phyloP scores from a whole-genome alignment of 1,140 invertebrate species.

The Drosophila ohnishii region DNA sequence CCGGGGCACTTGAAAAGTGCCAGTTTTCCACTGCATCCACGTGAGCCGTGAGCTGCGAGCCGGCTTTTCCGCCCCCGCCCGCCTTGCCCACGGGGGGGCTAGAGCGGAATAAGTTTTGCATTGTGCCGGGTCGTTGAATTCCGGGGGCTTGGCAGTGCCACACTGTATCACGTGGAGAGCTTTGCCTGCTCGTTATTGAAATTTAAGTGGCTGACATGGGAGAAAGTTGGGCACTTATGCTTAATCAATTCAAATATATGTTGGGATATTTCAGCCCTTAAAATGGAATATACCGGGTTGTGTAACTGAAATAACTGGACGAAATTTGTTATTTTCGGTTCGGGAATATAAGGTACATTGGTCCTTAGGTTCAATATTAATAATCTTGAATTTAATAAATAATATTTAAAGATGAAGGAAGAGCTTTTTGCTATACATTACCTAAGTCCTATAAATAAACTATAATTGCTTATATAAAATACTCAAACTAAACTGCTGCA shows the following conservation, averaged over 20 bases:
- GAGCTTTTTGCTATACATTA: no score
- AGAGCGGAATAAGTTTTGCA: constrained; percentile 47
- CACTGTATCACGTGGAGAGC: constrained; percentile 22
- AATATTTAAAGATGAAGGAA: not conserved
- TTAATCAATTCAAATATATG: constrained; percentile 16
- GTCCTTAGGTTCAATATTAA: no score
- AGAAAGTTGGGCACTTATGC: constrained; percentile 9
- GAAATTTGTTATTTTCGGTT: not conserved
- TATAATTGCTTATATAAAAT: not conserved
- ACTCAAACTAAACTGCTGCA: not conserved
- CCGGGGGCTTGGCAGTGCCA: not conserved
- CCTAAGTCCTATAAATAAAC: no score
- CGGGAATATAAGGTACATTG: no score
- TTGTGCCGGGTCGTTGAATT: constrained; percentile 35
- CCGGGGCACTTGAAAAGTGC: constrained; percentile 57
- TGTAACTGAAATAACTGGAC: not conserved
- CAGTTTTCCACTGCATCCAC: constrained; percentile 43
- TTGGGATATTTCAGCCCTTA: not conserved
- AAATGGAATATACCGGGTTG: not conserved
- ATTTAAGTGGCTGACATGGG: constrained; percentile 27
- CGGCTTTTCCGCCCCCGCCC: not conserved
- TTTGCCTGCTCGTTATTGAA: constrained; percentile 39
- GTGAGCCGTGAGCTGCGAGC: constrained; percentile 4
- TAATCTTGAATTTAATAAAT: not conserved
- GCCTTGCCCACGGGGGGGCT: constrained; percentile 14